Base-by-base conservation (phyloP, 1,140 invertebrate genomes). In the Drosophila cardini region DNA sequence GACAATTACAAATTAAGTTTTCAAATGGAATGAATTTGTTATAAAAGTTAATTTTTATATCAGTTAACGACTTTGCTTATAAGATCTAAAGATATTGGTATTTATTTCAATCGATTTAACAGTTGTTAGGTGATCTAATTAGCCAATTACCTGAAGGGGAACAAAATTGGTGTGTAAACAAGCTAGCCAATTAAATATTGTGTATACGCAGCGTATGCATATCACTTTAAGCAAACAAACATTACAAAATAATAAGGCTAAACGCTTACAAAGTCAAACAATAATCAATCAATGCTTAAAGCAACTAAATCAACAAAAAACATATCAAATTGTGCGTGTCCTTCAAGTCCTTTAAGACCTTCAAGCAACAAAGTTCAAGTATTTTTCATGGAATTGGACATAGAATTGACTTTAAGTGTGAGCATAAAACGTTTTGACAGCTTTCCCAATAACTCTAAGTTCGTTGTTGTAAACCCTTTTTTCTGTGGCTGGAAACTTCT, bases 371-470 rank as follows among this genome's bases (percentile, higher is more conserved):
- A 15, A 5, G 21, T 52, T 11, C 1, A 36, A 53, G 57, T 13
- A 34, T 53, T 18, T 36, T 50, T 13, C 45, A 34, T 11, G 32
- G 34, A 10, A 40, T 34, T 45, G 26, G 46, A 60, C 38, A 67
- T 32, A 45, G 68, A 68, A 13, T 15, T 32, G 26, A 15, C 16
- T 38, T 45, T 18, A 34, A 53, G 38, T 30, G 40, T 45, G 46
- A 38, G 46, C 48, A 21, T 60, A 57, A 63, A 74, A 62, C 42
- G 26, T 21, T 74, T 57, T 55, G 67, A 70, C 58, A 69, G 50
- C 57, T 50, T 55, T 34, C 46, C 21, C 63, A 36, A 38, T 43
- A 32, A 58, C 15, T 52, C 48, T 13, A 32, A 53, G 34, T 36
- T 42, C 26, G 16, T 52, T 26, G 45, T 53, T 15, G 10, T 32